These are phyloP conservation scores for Odontophorus gujanensis DNA, from an alignment of 2,113 vertebrate species.

Conservation along the genomic window DNA sequence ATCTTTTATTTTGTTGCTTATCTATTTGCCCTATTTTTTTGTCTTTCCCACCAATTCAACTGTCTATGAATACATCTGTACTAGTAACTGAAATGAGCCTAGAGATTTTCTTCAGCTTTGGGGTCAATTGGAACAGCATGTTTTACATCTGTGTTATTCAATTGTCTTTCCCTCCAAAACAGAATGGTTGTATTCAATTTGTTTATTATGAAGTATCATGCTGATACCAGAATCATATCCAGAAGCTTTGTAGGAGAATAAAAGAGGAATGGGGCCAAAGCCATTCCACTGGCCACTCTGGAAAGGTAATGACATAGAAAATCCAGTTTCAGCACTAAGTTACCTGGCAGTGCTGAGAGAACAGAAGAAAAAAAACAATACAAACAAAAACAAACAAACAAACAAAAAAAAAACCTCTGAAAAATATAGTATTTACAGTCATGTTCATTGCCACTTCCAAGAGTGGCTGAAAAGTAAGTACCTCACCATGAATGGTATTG, in stretches of 20 bases:
- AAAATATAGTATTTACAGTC: not conserved
- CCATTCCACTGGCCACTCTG: not conserved
- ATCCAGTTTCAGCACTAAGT: not conserved
- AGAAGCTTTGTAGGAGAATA: not conserved
- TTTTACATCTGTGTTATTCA: not conserved
- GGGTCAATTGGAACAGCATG: not conserved
- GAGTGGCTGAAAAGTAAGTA: constrained; percentile 52
- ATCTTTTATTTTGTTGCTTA: not conserved
- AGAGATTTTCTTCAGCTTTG: not conserved
- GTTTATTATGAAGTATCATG: not conserved
- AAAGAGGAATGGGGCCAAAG: not conserved
- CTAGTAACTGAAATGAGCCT: not conserved
- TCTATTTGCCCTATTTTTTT: not conserved
- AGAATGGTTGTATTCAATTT: not conserved
- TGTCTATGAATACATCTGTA: not conserved
- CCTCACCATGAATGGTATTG: not conserved
- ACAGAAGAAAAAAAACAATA: not conserved
- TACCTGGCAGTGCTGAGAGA: not conserved
- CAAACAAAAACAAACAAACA: too few relatives aligned
- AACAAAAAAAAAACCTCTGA: constrained; percentile 1
- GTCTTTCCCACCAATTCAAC: not conserved
- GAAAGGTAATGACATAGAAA: not conserved
- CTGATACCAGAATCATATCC: not conserved
- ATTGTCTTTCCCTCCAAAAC: not conserved
- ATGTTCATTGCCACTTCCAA: constrained; percentile 20